phyloP scores from a whole-genome alignment of 2,797 vertebrate genomes.

The Neostethus bicornis region DNA sequence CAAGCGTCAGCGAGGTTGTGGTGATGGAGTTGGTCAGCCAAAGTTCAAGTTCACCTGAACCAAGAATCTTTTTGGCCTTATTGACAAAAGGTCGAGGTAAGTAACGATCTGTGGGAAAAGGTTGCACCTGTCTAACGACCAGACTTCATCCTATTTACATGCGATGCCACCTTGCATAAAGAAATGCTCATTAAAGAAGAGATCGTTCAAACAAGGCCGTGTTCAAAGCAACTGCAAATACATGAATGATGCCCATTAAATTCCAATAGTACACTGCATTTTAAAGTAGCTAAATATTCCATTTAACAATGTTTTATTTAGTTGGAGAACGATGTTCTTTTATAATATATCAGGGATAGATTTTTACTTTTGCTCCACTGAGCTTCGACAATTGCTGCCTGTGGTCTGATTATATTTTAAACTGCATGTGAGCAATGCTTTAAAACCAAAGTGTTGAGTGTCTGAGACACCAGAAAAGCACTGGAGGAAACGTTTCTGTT shows the following conservation, averaged over 20 bases:
- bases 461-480: constrained; percentile 11
- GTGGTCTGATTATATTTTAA: constrained; percentile 61
- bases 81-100: constrained; percentile 76
- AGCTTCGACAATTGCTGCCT: constrained; percentile 55
- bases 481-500: constrained; percentile 18
- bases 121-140: constrained; percentile 57
- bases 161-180: constrained; percentile 37
- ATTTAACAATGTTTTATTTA: constrained; percentile 12
- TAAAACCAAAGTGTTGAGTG: constrained; percentile 38
- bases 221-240: background rate
- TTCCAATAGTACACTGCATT: background rate
- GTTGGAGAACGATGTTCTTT: constrained; percentile 30
- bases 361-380: constrained; percentile 52
- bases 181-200: constrained; percentile 20
- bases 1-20: constrained; percentile 22
- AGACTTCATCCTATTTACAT: constrained; percentile 58
- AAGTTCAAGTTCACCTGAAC: constrained; percentile 64
- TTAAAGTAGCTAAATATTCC: background rate
- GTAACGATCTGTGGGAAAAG: constrained; percentile 68
- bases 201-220: background rate
- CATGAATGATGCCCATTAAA: background rate
- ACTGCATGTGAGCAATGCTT: constrained; percentile 54
- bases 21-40: constrained; percentile 62
- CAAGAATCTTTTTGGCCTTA: constrained; percentile 52
- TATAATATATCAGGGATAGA: constrained; percentile 48